phyloP scores from a whole-genome alignment of 2,797 vertebrate species.

The Lindbergichthys nudifrons region DNA sequence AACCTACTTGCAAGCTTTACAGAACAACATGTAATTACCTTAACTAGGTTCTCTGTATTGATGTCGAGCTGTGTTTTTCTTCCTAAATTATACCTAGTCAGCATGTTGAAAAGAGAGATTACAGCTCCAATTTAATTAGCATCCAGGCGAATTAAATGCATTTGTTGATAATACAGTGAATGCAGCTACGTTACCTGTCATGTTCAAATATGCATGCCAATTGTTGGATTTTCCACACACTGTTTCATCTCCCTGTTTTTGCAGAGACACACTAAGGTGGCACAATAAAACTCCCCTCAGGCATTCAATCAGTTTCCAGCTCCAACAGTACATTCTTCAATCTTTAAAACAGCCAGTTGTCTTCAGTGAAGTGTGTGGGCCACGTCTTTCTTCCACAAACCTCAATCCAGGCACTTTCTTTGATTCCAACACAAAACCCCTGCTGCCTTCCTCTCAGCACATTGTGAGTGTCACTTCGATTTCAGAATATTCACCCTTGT shows the following conservation, averaged over 20 bases:
- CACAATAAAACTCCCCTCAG: constrained; percentile 57
- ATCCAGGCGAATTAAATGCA: constrained; percentile 57
- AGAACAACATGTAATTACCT: constrained; percentile 56
- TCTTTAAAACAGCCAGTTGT: constrained; percentile 64
- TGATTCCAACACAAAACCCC: constrained; percentile 75
- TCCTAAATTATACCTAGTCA: constrained; percentile 46
- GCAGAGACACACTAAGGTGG: constrained; percentile 41
- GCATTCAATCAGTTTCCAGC: constrained; percentile 63
- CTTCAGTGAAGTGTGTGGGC: constrained; percentile 67
- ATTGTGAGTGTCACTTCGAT: constrained; percentile 68
- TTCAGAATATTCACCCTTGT: constrained; percentile 66
- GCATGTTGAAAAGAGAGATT: constrained; percentile 63
- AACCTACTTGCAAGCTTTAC: constrained; percentile 39
- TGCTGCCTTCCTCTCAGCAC: constrained; percentile 55
- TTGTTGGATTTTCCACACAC: constrained; percentile 41
- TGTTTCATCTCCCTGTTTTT: constrained; percentile 51
- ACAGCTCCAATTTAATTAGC: constrained; percentile 69
- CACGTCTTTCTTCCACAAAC: constrained; percentile 61
- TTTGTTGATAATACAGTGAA: constrained; percentile 58
- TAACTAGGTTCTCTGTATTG: constrained; percentile 43
- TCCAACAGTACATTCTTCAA: constrained; percentile 43
- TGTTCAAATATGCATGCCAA: constrained; percentile 42
- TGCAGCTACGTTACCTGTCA: constrained; percentile 45
- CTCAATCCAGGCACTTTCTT: constrained; percentile 71
- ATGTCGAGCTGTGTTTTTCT: constrained; percentile 39